Percentiles rank a stretch among this genome's conserved stretches.
Evolutionary conservation across 2,888 invertebrate species (phyloP).

Genomic region (Margaritifera margaritifera): DNA sequence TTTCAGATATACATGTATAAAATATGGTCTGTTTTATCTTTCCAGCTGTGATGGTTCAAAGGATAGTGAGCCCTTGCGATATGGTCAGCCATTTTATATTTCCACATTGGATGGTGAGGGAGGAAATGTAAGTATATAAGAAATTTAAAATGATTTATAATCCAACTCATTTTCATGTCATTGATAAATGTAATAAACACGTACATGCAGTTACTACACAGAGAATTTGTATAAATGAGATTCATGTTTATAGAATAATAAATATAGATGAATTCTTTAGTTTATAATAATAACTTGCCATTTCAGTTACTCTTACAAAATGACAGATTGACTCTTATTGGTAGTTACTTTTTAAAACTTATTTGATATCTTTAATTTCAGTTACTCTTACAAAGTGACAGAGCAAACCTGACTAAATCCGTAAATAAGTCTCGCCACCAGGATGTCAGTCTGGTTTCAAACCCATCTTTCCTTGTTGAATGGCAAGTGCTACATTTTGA

Average conservation of each 20-base stretch:
- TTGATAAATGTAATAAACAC: no score
- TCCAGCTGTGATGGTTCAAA: constrained; percentile 62
- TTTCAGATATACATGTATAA: not conserved
- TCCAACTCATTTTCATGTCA: no score
- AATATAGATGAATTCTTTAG: no score
- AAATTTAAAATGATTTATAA: no score
- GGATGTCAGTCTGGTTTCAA: constrained; percentile 58
- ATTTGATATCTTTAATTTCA: constrained; percentile 38
- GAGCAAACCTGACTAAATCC: constrained; percentile 57
- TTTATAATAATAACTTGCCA: no score
- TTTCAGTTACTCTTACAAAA: not conserved
- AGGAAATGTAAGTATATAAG: constrained; percentile 50
- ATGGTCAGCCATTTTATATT: constrained; percentile 65
- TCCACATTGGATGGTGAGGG: constrained; percentile 51
- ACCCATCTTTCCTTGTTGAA: constrained; percentile 61
- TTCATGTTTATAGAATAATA: no score
- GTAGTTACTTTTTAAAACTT: not conserved
- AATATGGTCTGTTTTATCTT: constrained; percentile 14
- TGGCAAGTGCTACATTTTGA: constrained; percentile 67
- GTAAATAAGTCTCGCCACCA: constrained; percentile 69
- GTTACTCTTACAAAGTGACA: constrained; percentile 66
- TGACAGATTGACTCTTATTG: not conserved
- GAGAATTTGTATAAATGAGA: no score
- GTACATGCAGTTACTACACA: no score
- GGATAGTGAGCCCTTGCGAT: constrained; percentile 56